Base-by-base conservation (phyloP, 2,888 invertebrate genomes). In the Acanthococcus lagerstroemiae region DNA sequence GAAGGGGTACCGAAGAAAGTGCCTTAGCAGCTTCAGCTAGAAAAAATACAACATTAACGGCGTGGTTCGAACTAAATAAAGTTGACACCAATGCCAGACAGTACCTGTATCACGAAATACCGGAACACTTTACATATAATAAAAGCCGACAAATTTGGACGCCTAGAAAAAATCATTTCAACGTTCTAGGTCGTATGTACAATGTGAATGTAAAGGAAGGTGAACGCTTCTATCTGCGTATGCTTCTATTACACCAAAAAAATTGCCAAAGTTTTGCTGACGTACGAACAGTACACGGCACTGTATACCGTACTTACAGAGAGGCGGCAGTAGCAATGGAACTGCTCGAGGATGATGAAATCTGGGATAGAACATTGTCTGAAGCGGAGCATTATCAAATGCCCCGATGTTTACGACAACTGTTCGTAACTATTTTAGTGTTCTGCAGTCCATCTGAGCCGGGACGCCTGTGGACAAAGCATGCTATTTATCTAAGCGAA, bases 51-150 rank as follows among this genome's bases (percentile, higher is more conserved):
- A 69, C 44, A n/a, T 50, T 68, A 7, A 68, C 66, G 15, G 67
- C 37, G 3, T 67, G 21, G 55, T 67, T 66, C 12, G 30, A 22
- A 4, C 48, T 68, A 9, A 67, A 68, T 55, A 24, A 1, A 1
- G 15, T 7, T 2, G 66, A 68, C 26, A 2, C 1, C 3, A 4
- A 26, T 9, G 66, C 65, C 2, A 12, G 21, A 17, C 50, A 60
- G 9, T 60, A 44, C 19, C 44, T 67, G 15, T 66, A 66, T 46
- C 55, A 55, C 9, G 57, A 65, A 12, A 61, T 67, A 52, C 66
- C 67, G 7, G n/a, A 27, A 7, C 54, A 67, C 12, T 67, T 63
- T 50, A 19, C 22, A 1, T 63, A 26, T 30, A 27, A 63, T 37
- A 37, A 37, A 37, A 37, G 37, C 37, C 6, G 6, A 15, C 37